Evolutionary conservation across 2,797 vertebrate species (phyloP).

Genomic region (Notolepis coatsorum): DNA sequence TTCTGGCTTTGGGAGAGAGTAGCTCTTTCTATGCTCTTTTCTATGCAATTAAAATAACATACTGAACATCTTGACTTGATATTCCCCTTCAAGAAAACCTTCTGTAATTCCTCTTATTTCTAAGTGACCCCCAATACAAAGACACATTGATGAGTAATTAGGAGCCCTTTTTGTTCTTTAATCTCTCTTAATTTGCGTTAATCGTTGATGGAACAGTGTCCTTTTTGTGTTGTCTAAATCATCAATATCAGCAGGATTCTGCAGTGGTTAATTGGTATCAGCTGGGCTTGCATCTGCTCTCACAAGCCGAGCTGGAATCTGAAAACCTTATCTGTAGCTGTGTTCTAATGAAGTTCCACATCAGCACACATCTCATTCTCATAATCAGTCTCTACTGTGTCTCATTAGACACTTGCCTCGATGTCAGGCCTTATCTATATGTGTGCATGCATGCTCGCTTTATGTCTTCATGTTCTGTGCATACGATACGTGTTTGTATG

Average conservation of each 20-base stretch:
- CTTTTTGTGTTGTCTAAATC: constrained; percentile 3
- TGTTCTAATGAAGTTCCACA: constrained; percentile 52
- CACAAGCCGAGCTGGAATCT: constrained; percentile 25
- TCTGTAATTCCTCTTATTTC: neutral
- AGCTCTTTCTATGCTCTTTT: no score
- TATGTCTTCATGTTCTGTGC: no score
- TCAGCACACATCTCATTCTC: constrained; percentile 27
- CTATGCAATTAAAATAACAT: no score
- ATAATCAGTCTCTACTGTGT: constrained; percentile 37
- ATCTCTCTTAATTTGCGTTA: constrained; percentile 27
- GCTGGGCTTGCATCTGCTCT: no score
- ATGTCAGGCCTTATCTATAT: constrained; percentile 6
- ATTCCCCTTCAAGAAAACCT: no score
- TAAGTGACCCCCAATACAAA: constrained; percentile 32
- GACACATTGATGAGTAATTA: no score
- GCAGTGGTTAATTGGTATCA: no score
- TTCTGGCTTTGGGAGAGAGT: no score
- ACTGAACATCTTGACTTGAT: no score
- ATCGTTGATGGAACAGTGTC: constrained; percentile 26
- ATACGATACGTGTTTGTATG: no score
- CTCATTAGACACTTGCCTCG: constrained; percentile 45
- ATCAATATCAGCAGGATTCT: no score
- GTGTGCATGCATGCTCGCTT: neutral
- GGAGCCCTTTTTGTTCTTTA: constrained; percentile 17
- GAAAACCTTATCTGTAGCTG: constrained; percentile 42